Evolutionary conservation across 2,888 invertebrate genomes (phyloP).

Genomic region (Cerceris ruficornis): DNA sequence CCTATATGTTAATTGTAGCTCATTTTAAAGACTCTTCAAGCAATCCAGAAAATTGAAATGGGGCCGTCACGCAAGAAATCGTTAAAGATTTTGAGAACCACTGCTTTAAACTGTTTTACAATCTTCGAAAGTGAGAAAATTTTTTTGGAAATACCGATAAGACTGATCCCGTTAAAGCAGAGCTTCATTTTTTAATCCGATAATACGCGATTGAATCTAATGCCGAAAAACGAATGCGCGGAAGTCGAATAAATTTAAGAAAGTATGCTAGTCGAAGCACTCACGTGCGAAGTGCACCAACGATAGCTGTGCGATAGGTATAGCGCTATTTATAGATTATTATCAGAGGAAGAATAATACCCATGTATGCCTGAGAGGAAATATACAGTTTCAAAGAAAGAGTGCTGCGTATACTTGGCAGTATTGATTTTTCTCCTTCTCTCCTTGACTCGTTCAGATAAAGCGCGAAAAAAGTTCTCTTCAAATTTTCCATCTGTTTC

Average conservation of each 20-base stretch:
- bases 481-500: too few species aligned
- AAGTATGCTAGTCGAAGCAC: constrained; percentile 15
- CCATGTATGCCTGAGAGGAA: constrained; percentile 49
- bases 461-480: not conserved
- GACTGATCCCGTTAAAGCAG: too few species aligned
- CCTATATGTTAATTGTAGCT: too few species aligned
- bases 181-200: too few species aligned
- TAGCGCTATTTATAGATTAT: constrained; percentile 59
- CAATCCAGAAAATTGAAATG: too few species aligned
- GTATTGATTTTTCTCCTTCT: not conserved
- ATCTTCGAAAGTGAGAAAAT: too few species aligned
- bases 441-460: not conserved
- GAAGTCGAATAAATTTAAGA: constrained; percentile 10
- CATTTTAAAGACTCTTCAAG: too few species aligned
- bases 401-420: not conserved
- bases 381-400: constrained; percentile 64
- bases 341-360: constrained; percentile 51
- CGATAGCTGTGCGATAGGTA: constrained; percentile 55
- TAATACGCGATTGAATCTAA: too few species aligned
- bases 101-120: too few species aligned
- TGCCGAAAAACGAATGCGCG: not conserved
- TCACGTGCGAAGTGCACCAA: constrained; percentile 57
- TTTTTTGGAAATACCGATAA: too few species aligned
- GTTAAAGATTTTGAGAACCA: too few species aligned
- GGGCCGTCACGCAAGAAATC: too few species aligned